Base-by-base conservation (phyloP, 2,888 invertebrate genomes). In the Campoplex nolae region DNA sequence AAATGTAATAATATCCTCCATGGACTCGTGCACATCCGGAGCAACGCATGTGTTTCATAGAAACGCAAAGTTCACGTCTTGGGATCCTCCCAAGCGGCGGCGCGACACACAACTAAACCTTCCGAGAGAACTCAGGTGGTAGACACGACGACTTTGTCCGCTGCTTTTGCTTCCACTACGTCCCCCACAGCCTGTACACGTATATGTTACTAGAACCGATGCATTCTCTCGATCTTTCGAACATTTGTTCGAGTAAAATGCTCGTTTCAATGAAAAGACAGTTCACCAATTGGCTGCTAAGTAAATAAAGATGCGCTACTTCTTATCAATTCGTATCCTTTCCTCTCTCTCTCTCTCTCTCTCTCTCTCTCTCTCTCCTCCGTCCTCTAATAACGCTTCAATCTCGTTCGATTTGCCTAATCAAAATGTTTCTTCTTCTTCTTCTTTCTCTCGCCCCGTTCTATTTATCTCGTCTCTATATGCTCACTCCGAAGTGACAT, bases 41-140 rank as follows among this genome's bases (percentile, higher is more conserved):
- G 28, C n/a, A 74, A 32, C 45, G 8, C 67, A 56, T 23, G n/a
- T 67, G 18, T 51, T 38, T 51, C 18, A 84, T 38, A 42, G 67
- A 84, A 67, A 56, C 23, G 45, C 18, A 42, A 54, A 18, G 28
- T 76, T 65, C 83, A 67, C 80, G 80, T 68, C 71, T 77, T 51
- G 71, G 45, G 70, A 83, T 86, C 77, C 71, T 76, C 74, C 62
- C 83, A 48, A 71, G 76, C 83, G 48, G 83, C 62, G 54, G 70
- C 32, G 42, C 83, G 71, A 28, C 75, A 70, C 73, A 71, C 54
- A 80, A 80, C 79, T 80, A 83, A 83, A 45, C 74, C 62, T 67
- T 56, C 45, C 65, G 35, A 38, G 70, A 62, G 54, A 67, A 9
- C 56, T 70, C 70, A 83, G 83, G 62, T 83, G 83, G 83, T 51